Evolutionary conservation across 1,140 invertebrate species (phyloP).

Genomic region (Chrysomallon squamiferum): DNA sequence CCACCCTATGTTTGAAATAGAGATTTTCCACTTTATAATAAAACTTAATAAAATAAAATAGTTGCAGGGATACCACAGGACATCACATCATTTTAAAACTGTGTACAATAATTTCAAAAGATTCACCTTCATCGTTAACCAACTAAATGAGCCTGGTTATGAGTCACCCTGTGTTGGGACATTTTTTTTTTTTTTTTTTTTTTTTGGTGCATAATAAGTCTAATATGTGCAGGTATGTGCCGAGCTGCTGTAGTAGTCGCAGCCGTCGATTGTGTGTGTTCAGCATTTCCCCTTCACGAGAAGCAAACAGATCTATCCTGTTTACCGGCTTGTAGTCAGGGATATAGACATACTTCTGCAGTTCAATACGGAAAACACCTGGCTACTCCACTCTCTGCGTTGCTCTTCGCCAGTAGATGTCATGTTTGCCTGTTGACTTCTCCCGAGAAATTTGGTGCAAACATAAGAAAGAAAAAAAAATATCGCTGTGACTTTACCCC

Average conservation of each 20-base stretch:
- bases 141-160: too few relatives aligned
- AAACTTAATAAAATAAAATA: too few relatives aligned
- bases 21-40: too few relatives aligned
- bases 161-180: too few relatives aligned
- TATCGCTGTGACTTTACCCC: too few relatives aligned
- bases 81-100: too few relatives aligned
- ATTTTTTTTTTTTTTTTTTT: too few relatives aligned
- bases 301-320: conserved; percentile 25
- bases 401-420: background rate
- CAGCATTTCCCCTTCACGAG: conserved; percentile 14
- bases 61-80: too few relatives aligned
- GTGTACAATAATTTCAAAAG: too few relatives aligned
- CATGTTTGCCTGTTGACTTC: conserved; percentile 4
- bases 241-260: background rate
- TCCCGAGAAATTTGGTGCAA: background rate
- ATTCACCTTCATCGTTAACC: too few relatives aligned
- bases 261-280: conserved; percentile 4
- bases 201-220: too few relatives aligned
- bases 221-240: conserved; percentile 6
- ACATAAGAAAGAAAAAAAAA: conserved; percentile 1
- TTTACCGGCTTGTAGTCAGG: conserved; percentile 9
- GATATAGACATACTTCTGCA: conserved; percentile 21
- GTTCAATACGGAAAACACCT: conserved; percentile 10
- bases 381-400: background rate
- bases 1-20: too few relatives aligned